Evolutionary conservation across 2,113 vertebrate genomes (phyloP).

Genomic region (Sander lucioperca): DNA sequence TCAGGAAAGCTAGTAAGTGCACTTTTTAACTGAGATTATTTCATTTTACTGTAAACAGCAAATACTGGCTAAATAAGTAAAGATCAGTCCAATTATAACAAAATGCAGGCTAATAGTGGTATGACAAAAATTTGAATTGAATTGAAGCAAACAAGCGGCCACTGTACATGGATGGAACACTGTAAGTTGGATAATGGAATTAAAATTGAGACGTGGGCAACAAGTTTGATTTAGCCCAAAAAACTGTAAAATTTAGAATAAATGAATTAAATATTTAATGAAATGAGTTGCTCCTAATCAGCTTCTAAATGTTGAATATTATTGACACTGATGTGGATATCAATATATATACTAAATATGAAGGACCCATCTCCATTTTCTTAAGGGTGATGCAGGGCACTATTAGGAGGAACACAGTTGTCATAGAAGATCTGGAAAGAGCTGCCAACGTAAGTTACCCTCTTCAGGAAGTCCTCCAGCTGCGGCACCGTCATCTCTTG

Average conservation of each 20-base stretch:
- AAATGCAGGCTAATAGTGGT: background rate
- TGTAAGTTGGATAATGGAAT: background rate
- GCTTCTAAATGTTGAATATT: background rate
- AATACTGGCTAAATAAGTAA: background rate
- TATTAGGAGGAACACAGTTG: constrained; percentile 57
- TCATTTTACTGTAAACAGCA: background rate
- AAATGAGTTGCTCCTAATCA: background rate
- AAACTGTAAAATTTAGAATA: background rate
- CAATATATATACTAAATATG: background rate
- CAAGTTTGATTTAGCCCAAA: background rate
- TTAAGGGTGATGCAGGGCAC: background rate
- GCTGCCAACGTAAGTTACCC: constrained; percentile 63
- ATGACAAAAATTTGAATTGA: background rate
- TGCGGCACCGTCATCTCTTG: constrained; percentile 72
- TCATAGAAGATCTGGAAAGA: constrained; percentile 76
- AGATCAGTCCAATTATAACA: background rate
- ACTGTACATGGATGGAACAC: background rate
- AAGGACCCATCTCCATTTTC: background rate
- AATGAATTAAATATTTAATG: background rate
- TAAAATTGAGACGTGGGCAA: background rate
- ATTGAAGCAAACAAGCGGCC: background rate
- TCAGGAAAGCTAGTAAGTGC: background rate
- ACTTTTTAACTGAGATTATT: background rate
- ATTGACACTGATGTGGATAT: background rate
- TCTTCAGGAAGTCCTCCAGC: constrained; percentile 77